Base-by-base conservation (phyloP, 2,888 invertebrate species). In the Protonemura montana region DNA sequence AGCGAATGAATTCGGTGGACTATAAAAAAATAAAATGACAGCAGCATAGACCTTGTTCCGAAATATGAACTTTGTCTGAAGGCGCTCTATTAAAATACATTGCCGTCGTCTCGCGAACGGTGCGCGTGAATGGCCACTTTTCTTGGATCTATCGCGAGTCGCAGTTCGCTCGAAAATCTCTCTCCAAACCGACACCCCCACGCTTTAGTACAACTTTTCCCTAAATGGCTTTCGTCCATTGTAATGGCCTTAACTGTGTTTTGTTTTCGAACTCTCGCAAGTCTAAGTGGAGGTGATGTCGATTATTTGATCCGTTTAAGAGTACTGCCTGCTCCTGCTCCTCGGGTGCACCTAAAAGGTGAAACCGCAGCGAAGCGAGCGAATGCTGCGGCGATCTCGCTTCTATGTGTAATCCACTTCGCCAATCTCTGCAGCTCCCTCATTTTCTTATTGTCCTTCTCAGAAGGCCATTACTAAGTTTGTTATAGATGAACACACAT, bases 151-250 rank as follows among this genome's bases (percentile, higher is more conserved):
- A 59, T 16, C 59, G 59, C 59, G 59, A 59, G 16, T 59, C 59
- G 59, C 59, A 59, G 21, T 59, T 59, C 59, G 59, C 59, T 59
- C 6, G 16, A 13, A 59, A 59, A 59, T 59, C 16, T 10, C 59
- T 59, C 21, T 59, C 59, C 59, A 59, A 59, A 59, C 59, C 59
- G 59, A 59, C 59, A 59, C 59, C n/a, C n/a, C 59, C 2, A 59
- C 59, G 59, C 59, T 59, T 59, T 59, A 16, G 59, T 13, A 59
- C 59, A 59, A 59, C 59, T 59, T 59, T 59, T 59, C 59, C 59
- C 59, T 59, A 59, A 59, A 59, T 59, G 59, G 59, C 59, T 59
- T 59, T 59, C 59, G 59, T 59, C 59, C 59, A 59, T 59, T 59
- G 59, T 59, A 59, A 59, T 59, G 59, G 59, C 59, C 59, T 59